These are phyloP conservation scores for Craseonycteris thonglongyai DNA, from an alignment of 2,113 vertebrate species.

Conservation along the genomic window DNA sequence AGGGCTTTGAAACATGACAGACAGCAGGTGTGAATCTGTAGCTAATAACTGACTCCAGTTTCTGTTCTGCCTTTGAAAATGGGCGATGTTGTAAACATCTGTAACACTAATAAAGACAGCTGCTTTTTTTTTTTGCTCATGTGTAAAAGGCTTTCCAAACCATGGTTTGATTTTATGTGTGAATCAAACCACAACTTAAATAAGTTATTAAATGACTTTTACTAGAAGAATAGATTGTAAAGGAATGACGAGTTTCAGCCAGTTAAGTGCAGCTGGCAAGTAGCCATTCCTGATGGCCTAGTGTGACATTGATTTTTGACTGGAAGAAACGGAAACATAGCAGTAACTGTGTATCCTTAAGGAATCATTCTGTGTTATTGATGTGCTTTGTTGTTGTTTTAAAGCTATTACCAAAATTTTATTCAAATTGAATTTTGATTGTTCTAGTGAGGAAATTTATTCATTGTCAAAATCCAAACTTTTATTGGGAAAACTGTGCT, in stretches of 20 bases:
- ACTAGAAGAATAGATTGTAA: constrained; percentile 32
- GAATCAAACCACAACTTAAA: constrained; percentile 42
- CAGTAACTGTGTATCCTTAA: constrained; percentile 9
- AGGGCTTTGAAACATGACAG: constrained; percentile 46
- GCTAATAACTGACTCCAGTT: constrained; percentile 39
- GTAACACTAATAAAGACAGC: constrained; percentile 33
- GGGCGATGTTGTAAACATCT: constrained; percentile 21
- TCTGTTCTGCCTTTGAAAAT: constrained; percentile 45
- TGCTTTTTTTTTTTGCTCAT: not conserved
- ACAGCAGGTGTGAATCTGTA: constrained; percentile 60
- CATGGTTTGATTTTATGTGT: constrained; percentile 21
- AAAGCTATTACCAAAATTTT: constrained; percentile 16
- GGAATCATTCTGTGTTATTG: constrained; percentile 26
- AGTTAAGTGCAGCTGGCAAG: constrained; percentile 37
- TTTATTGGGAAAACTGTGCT: constrained; percentile 24
- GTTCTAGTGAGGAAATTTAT: constrained; percentile 30
- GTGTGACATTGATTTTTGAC: constrained; percentile 54
- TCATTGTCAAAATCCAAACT: constrained; percentile 7
- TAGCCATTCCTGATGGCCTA: not conserved
- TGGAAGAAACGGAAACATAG: constrained; percentile 13
- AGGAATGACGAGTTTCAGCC: constrained; percentile 48
- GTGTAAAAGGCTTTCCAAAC: constrained; percentile 32
- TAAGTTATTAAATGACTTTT: constrained; percentile 58
- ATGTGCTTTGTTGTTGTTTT: constrained; percentile 34
- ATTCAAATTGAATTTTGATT: constrained; percentile 28